Evolutionary conservation across 2,113 vertebrate species (phyloP).

Genomic region (Sapajus apella): DNA sequence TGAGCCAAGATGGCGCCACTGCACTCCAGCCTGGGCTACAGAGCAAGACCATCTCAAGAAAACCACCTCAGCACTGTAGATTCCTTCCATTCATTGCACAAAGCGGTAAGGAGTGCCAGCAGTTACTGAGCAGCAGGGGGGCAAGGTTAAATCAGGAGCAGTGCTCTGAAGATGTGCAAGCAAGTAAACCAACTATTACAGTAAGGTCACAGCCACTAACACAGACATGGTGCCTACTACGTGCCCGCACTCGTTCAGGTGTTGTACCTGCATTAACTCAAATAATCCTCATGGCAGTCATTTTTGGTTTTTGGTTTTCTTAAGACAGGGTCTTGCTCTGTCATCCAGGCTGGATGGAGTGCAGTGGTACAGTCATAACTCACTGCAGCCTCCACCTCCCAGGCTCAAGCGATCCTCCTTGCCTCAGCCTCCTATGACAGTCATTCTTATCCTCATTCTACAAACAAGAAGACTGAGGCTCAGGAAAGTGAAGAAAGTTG

Average conservation of each 20-base stretch:
- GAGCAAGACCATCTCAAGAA: too few relatives aligned
- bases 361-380: too few relatives aligned
- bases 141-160: accelerated
- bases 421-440: neutral
- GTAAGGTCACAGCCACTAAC: neutral
- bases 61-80: neutral
- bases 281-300: neutral
- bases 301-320: too few relatives aligned
- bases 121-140: neutral
- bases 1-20: too few relatives aligned
- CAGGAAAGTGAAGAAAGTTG: neutral
- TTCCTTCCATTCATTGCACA: neutral
- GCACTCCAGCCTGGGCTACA: too few relatives aligned
- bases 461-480: neutral
- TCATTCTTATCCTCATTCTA: neutral
- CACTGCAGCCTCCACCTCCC: too few relatives aligned
- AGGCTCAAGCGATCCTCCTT: too few relatives aligned
- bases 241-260: neutral
- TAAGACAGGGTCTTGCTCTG: too few relatives aligned
- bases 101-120: neutral
- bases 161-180: neutral
- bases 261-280: too few relatives aligned
- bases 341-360: too few relatives aligned
- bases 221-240: neutral
- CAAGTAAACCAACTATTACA: neutral